Evolutionary conservation across 2,797 vertebrate species (phyloP).

Genomic region (Crocodylus rhombifer): DNA sequence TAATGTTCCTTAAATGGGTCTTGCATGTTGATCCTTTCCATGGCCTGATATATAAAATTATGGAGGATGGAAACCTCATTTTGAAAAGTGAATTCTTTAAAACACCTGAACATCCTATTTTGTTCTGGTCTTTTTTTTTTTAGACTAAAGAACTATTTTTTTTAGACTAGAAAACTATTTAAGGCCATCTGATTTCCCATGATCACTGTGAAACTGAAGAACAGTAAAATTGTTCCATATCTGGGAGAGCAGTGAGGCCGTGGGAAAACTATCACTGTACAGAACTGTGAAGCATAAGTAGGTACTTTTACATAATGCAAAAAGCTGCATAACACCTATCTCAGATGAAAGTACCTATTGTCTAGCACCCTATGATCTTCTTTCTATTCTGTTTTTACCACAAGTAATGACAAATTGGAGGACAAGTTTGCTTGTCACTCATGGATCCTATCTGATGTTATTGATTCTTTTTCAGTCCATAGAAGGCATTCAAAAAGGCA

Average conservation of each 20-base stretch:
- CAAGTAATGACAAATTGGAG: slow-evolving; percentile 19
- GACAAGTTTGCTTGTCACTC: slow-evolving; percentile 9
- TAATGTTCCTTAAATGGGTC: neutral
- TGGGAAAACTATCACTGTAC: neutral
- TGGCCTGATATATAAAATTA: slow-evolving; percentile 20
- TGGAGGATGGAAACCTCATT: neutral
- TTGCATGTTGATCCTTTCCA: neutral
- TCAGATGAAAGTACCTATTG: neutral
- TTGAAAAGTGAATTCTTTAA: neutral
- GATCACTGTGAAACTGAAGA: slow-evolving; percentile 34
- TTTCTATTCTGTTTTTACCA: slow-evolving; percentile 9
- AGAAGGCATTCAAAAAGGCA: neutral
- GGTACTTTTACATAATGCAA: neutral
- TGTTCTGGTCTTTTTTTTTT: too few relatives aligned
- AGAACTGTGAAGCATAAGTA: slow-evolving; percentile 18
- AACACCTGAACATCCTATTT: neutral
- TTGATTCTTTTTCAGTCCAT: neutral
- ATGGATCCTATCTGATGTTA: slow-evolving; percentile 13
- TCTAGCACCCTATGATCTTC: slow-evolving; percentile 19
- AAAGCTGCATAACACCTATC: slow-evolving; percentile 17
- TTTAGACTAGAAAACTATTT: neutral
- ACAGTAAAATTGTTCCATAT: slow-evolving; percentile 5
- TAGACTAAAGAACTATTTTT: neutral
- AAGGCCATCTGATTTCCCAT: slow-evolving; percentile 15
- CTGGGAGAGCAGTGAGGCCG: neutral